Conservation (phyloP, 2,888 invertebrate species). For the Pterobdella sp. region DNA sequence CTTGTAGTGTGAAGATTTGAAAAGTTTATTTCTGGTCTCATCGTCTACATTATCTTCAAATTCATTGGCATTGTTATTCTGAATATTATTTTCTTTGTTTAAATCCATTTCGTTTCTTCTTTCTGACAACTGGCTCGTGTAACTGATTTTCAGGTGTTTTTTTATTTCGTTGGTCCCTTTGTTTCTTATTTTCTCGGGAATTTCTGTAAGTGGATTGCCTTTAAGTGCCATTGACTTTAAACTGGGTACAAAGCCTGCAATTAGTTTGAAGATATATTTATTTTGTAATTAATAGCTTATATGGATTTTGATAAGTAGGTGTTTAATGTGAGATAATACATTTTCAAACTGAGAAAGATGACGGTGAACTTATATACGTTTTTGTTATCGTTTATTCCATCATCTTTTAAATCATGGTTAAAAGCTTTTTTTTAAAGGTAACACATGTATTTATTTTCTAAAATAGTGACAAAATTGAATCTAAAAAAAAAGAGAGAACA, state of each 20-base stretch:
- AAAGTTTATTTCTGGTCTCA: not conserved
- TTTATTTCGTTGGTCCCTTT: conserved; percentile 39
- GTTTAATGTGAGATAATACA: no score
- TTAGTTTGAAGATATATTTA: no score
- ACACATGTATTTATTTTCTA: no score
- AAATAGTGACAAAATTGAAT: no score
- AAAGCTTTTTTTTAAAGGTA: no score
- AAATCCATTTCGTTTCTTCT: not conserved
- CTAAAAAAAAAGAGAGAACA: no score
- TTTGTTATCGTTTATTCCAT: no score
- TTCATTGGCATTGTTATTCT: not conserved
- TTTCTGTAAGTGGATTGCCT: conserved; percentile 49
- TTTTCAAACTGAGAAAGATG: no score
- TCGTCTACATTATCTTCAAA: not conserved
- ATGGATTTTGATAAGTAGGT: no score
- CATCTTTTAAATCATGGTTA: no score
- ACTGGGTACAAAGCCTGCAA: conserved; percentile 45
- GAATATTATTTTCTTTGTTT: not conserved
- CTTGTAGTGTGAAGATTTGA: not conserved
- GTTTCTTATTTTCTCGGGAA: conserved; percentile 45
- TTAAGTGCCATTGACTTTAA: conserved; percentile 47
- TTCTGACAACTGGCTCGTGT: not conserved
- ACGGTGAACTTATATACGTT: no score
- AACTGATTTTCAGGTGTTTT: conserved; percentile 2
- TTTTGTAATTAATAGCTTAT: no score